These are phyloP conservation scores for Scolopax mira DNA, from an alignment of 2,113 vertebrate genomes.

Conservation along the genomic window DNA sequence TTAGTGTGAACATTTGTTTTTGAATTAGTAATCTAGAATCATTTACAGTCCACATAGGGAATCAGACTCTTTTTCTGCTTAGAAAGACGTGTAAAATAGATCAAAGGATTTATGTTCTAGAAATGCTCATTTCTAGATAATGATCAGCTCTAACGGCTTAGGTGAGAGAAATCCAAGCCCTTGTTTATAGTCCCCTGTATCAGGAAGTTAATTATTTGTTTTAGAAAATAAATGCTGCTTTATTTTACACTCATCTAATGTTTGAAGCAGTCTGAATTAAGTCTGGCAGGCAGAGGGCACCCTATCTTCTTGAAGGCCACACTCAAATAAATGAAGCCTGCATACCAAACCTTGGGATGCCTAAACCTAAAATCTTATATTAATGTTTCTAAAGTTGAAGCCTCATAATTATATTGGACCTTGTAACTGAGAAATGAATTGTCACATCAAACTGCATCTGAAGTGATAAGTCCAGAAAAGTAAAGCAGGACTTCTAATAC, in stretches of 20 bases:
- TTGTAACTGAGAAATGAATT: background rate
- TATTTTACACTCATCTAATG: background rate
- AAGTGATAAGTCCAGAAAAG: background rate
- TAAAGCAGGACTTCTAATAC: background rate
- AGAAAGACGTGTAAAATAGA: background rate
- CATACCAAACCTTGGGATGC: background rate
- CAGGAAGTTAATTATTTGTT: background rate
- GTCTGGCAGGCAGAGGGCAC: conserved; percentile 39
- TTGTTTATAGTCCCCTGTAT: background rate
- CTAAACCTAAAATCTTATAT: background rate
- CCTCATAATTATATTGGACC: background rate
- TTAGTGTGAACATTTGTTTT: background rate
- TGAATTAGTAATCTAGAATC: background rate
- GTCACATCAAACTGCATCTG: background rate
- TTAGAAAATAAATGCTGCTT: background rate
- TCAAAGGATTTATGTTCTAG: background rate
- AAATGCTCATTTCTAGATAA: background rate
- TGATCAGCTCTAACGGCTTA: background rate
- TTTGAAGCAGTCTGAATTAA: background rate
- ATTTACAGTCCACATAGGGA: background rate
- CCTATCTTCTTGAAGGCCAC: conserved; percentile 6
- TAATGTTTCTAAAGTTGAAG: background rate
- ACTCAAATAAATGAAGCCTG: background rate
- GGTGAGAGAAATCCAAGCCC: background rate
- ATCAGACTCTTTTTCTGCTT: background rate